Conservation (phyloP, 2,888 invertebrate genomes). For the Drosophila nigricruria region DNA sequence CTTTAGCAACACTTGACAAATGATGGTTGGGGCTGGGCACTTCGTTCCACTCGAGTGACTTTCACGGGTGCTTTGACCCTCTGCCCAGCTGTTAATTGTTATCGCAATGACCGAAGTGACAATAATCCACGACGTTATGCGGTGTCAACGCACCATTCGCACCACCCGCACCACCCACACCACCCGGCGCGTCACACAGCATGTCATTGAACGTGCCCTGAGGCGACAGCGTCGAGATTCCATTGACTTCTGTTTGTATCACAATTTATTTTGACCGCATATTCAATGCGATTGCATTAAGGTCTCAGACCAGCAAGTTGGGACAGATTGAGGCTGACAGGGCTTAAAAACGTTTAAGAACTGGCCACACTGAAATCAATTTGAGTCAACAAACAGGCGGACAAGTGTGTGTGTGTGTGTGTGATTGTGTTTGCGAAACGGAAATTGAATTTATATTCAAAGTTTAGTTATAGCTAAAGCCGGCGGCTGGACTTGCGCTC, state of each 20-base stretch:
- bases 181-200: not conserved
- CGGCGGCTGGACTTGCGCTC: not conserved
- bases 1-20: not conserved
- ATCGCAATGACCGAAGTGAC: constrained; percentile 9
- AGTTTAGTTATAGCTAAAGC: not conserved
- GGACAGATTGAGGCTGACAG: not conserved
- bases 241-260: constrained; percentile 16
- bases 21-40: not conserved
- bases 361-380: constrained; percentile 25
- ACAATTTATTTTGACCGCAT: constrained; percentile 3
- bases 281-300: not conserved
- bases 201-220: constrained; percentile 18
- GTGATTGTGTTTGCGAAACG: constrained; percentile 31
- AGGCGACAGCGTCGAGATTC: not conserved
- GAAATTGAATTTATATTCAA: constrained; percentile 46
- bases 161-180: no score
- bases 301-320: not conserved
- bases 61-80: constrained; percentile 18
- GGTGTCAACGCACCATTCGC: not conserved
- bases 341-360: constrained; percentile 1
- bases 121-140: constrained; percentile 10
- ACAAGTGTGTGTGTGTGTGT: constrained; percentile 2
- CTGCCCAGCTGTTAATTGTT: constrained; percentile 24
- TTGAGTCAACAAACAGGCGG: constrained; percentile 26
- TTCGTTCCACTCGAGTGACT: constrained; percentile 6